Base-by-base conservation (phyloP, 1,140 invertebrate genomes). In the Schlechtendalia chinensis region DNA sequence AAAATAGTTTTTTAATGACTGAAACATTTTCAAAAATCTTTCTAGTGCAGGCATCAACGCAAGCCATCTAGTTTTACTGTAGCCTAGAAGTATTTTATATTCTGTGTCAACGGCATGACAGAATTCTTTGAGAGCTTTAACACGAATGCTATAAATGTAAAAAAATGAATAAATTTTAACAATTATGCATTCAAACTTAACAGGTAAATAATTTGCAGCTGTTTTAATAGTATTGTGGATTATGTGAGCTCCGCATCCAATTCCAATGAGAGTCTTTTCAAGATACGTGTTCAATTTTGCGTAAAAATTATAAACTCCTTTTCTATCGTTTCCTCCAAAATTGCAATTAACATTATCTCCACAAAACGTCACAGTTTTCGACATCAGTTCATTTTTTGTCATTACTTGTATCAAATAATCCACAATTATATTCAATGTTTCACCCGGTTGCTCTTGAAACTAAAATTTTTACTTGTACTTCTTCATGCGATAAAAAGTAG, bases 141-240 rank as follows among this genome's bases (percentile, higher is more conserved):
- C 47, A 24, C 47, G 17, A 50, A 71, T 6, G 5, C 1, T 53
- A 27, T 71, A 71, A 27, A 71, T 53, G 22, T 71, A 50, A 12
- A 71, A 71, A 71, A 71, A 50, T 50, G 22, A 71, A 71, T 24
- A 71, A 16, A 27, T 50, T 45, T 71, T 71, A 14, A 71, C 67
- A 24, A 71, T 71, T 16, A 50, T 50, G 4, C 67, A 71, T 50
- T 71, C 16, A 22, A 71, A 19, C 22, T 50, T 24, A 71, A 50
- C 11, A 47, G 67, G 67, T 22, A 50, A 22, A 50, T 19, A 71
- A 50, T 50, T 22, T 14, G 67, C 45, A 71, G n/a, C 45, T 22
- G n/a, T 47, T 71, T 50, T 50, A 11, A 50, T 50, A 1, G 45
- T 22, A 50, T 27, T 71, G 39, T 71, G 67, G 1, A 71, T 19